Base-by-base conservation (phyloP, 2,113 vertebrate genomes). In the Callipepla californica region DNA sequence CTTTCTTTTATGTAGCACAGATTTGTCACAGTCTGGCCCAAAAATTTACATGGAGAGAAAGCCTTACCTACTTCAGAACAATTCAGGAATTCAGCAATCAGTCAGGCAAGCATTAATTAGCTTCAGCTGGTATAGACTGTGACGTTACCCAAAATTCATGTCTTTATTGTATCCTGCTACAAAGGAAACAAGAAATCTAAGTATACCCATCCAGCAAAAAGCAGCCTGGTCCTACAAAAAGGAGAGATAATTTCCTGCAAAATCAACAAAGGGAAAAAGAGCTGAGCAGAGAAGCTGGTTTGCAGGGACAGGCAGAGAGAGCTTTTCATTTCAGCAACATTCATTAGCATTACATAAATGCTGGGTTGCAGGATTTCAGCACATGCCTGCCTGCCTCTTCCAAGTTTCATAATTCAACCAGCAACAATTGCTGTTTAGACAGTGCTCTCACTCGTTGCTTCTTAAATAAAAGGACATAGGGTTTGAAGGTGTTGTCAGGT, bases 121-220 rank as follows among this genome's bases (percentile, higher is more conserved):
- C 66, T 58, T 95, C 90, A 97, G 94, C 95, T 97, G 94, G 77
- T 74, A 90, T 62, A 95, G 96, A 96, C 74, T 75, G 94, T 66
- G 72, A 44, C 91, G 91, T 17, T 63, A 87, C 91, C 82, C 93
- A 79, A 96, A 96, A 96, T 69, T 93, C 92, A 97, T 95, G 90
- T 90, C 96, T 97, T 96, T 95, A 97, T 97, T 96, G 94, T 82
- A 67, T 88, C 66, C 96, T 92, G 93, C 95, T 88, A 97, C 90
- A 77, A 57, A 97, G 87, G 81, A 89, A 97, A 90, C 69, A 83
- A 92, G 93, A 93, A 94, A 95, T 70, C 80, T 70, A 94, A 91
- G 94, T 51, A 59, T 88, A 73, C 68, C 97, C 96, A 97, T 95
- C 97, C 96, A 96, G 81, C 91, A 95, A 97, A 96, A 88, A 94